Evolutionary conservation across 1,140 invertebrate species (phyloP), one percentile per base, ranked within the genome.

Genomic region (Gryon sp.): DNA sequence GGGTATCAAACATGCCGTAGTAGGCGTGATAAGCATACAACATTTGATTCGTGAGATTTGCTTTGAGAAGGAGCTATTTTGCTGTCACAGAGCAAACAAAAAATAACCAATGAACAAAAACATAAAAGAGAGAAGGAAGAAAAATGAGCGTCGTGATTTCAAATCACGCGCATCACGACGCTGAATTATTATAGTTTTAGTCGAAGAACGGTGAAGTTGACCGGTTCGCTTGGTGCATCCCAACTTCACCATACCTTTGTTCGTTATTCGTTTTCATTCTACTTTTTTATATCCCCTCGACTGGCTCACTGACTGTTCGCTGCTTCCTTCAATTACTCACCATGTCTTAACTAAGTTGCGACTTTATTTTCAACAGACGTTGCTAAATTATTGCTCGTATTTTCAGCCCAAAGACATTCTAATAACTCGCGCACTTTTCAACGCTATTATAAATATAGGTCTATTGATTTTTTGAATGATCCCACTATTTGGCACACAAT

Each of bases 21-120:
- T 69, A 73, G 68, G 75, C 75, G 75, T 73, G 75, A 68, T 73
- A 78, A 78, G 74, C 65, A 70, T 70, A 70, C 74, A 76, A 76
- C 73, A 36, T 63, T 76, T 59, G 57, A 63, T 50, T 50, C 19
- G 28, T n/a, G n/a, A n/a, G n/a, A n/a, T 57, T 69, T 76, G 50
- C 63, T 46, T 59, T 30, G 22, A 36, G 66, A 66, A 63, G 53
- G 40, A 52, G 59, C 59, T 76, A 76, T 76, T 65, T 70, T 66
- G 60, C 65, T 76, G 74, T 76, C 74, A 70, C 52, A 69, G 36
- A 9, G 6, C n/a, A n/a, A n/a, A n/a, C n/a, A n/a, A n/a, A n/a
- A n/a, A n/a, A n/a, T n/a, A n/a, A n/a, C n/a, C n/a, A n/a, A n/a
- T n/a, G n/a, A n/a, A n/a, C n/a, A n/a, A n/a, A n/a, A n/a, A n/a